Evolutionary conservation across 2,888 invertebrate genomes (phyloP).

Genomic region (Pomacea canaliculata): DNA sequence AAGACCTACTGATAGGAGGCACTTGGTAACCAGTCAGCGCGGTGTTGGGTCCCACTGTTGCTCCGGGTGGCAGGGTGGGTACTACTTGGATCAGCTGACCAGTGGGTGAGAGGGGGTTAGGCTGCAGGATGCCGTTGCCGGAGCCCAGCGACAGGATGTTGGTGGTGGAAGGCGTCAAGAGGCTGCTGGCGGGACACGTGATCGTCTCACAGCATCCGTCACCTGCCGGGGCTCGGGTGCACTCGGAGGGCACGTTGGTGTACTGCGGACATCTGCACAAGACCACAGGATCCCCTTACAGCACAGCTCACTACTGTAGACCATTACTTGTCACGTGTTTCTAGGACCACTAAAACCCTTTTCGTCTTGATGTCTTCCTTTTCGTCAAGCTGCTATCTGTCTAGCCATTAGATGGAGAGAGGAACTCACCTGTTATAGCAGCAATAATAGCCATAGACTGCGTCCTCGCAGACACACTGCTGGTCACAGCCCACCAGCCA

Average conservation of each 20-base stretch:
- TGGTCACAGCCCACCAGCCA: slow-evolving; percentile 35
- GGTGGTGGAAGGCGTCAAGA: slow-evolving; percentile 4
- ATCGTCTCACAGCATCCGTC: slow-evolving; percentile 50
- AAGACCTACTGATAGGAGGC: slow-evolving; percentile 1
- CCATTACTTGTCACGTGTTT: too few species aligned
- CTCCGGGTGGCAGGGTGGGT: neutral
- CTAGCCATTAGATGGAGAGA: too few species aligned
- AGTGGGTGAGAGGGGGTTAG: slow-evolving; percentile 11
- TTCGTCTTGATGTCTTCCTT: too few species aligned
- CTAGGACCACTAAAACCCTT: too few species aligned
- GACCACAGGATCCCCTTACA: neutral
- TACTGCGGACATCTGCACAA: slow-evolving; percentile 51
- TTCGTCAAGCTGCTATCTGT: too few species aligned
- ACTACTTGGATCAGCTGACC: neutral
- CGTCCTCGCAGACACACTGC: slow-evolving; percentile 34
- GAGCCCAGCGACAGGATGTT: slow-evolving; percentile 11
- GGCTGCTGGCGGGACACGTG: slow-evolving; percentile 32
- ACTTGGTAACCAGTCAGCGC: slow-evolving; percentile 3
- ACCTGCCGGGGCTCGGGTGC: slow-evolving; percentile 45
- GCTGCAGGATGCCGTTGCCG: slow-evolving; percentile 16
- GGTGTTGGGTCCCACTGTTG: neutral
- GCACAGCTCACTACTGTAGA: too few species aligned
- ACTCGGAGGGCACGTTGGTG: slow-evolving; percentile 49
- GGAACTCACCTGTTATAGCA: slow-evolving; percentile 28
- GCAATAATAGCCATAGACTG: slow-evolving; percentile 33